Evolutionary conservation across 2,113 vertebrate species (phyloP), one percentile per base, ranked within the genome.

Genomic region (Erythrocercus mccallii): DNA sequence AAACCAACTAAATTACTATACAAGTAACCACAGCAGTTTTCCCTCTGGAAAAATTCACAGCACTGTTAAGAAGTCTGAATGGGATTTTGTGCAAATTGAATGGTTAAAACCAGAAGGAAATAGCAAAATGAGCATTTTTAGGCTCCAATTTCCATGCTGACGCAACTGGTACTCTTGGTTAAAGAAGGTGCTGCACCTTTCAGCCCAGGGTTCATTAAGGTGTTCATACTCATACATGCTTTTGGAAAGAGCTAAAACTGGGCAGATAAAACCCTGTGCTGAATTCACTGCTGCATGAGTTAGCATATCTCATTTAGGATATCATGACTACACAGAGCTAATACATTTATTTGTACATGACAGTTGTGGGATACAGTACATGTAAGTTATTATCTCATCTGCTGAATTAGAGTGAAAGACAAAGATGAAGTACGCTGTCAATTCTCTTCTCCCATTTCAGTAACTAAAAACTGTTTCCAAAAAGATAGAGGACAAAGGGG

Each of bases 1-100:
- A 93, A 94, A 81, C 10, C 50, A 58, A 82, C 48, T 44, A 83
- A 88, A 83, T 12, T 47, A 45, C 51, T 88, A 56, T 64, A 44
- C 37, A 80, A 92, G 74, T 88, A 73, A 83, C 79, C 90, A 71
- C 66, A 9, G 73, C 60, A 94, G 2, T 70, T 90, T 92, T 88
- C 87, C 72, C 79, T 83, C 56, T 66, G 64, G 85, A 92, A 79
- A 86, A 88, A 86, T 94, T 88, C 56, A 78, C 44, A 88, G 28
- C 23, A 14, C 60, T 74, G 9, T 92, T 93, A 74, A 92, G 62
- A 81, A 62, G 76, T 37, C 85, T 90, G 76, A 72, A 92, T 92
- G 22, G 28, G 38, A 83, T 83, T 94, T 84, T 74, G 51, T 84
- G 51, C 69, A 90, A 94, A 81, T 5, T 33, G 40, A 69, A 86